Percentiles rank a stretch among this genome's conserved stretches.
Conservation (phyloP, 2,888 invertebrate species). For the Gymnoscelis rufifasciata region DNA sequence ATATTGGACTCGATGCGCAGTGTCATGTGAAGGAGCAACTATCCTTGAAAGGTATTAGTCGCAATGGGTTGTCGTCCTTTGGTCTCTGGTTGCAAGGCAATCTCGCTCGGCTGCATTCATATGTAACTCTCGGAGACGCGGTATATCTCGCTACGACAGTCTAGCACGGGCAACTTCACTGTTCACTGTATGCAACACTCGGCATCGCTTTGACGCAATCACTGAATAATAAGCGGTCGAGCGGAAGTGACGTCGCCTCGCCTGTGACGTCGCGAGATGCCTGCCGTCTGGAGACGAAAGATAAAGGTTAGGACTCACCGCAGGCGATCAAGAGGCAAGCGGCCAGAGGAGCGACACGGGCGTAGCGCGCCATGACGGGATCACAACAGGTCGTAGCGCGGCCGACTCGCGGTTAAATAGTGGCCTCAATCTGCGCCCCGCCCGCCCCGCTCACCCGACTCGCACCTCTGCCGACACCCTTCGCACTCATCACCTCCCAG, state of each 20-base stretch:
- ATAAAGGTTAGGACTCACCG: conserved; percentile 79
- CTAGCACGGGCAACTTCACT: conserved; percentile 62
- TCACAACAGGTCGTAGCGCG: conserved; percentile 80
- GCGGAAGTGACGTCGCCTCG: conserved; percentile 53
- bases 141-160: conserved; percentile 61
- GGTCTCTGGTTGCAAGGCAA: conserved; percentile 56
- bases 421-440: conserved; percentile 78
- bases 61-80: conserved; percentile 58
- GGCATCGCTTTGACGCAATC: conserved; percentile 50
- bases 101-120: conserved; percentile 57
- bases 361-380: conserved; percentile 80
- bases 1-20: conserved; percentile 47
- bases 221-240: conserved; percentile 53
- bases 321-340: conserved; percentile 77
- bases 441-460: conserved; percentile 76
- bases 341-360: conserved; percentile 78
- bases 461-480: conserved; percentile 71
- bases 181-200: conserved; percentile 66
- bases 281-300: conserved; percentile 65
- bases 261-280: conserved; percentile 73
- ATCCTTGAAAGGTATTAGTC: conserved; percentile 62
- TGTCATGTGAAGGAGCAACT: conserved; percentile 40
- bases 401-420: conserved; percentile 76
- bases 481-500: conserved; percentile 69
- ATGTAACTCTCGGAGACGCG: conserved; percentile 54